Conservation (phyloP, 2,888 invertebrate genomes). For the Maniola hyperantus region DNA sequence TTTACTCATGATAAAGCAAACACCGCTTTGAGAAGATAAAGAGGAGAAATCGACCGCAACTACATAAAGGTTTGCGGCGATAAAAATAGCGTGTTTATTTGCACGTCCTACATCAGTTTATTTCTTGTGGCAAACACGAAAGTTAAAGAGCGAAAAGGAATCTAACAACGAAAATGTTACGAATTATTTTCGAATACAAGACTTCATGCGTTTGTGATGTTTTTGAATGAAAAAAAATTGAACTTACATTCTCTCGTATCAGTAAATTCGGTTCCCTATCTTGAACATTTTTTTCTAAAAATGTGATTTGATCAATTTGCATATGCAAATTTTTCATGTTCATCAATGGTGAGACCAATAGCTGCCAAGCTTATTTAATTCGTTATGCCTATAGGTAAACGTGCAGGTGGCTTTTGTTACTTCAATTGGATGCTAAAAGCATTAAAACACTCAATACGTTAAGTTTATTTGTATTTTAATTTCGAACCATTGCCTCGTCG, state of each 20-base stretch:
- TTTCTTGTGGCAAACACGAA: slow-evolving; percentile 61
- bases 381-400: neutral
- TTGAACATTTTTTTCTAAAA: slow-evolving; percentile 63
- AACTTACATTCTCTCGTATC: slow-evolving; percentile 75
- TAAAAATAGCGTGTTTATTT: slow-evolving; percentile 83
- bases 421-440: slow-evolving; percentile 52
- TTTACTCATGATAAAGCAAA: slow-evolving; percentile 80
- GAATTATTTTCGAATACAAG: slow-evolving; percentile 53
- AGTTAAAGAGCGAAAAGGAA: slow-evolving; percentile 54
- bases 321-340: slow-evolving; percentile 29
- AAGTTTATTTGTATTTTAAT: slow-evolving; percentile 43
- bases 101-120: slow-evolving; percentile 79
- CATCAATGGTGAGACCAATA: neutral
- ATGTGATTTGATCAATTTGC: slow-evolving; percentile 67
- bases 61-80: slow-evolving; percentile 81
- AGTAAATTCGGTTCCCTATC: slow-evolving; percentile 78
- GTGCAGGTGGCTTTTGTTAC: slow-evolving; percentile 55
- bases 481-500: slow-evolving; percentile 41
- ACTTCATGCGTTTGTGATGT: slow-evolving; percentile 45
- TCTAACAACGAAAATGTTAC: slow-evolving; percentile 54
- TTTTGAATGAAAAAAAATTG: slow-evolving; percentile 51
- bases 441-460: slow-evolving; percentile 52
- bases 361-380: neutral
- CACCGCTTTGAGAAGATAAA: slow-evolving; percentile 77
- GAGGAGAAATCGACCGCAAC: slow-evolving; percentile 81